Base-by-base conservation (phyloP, 2,113 vertebrate genomes). In the Calyptomena viridis region DNA sequence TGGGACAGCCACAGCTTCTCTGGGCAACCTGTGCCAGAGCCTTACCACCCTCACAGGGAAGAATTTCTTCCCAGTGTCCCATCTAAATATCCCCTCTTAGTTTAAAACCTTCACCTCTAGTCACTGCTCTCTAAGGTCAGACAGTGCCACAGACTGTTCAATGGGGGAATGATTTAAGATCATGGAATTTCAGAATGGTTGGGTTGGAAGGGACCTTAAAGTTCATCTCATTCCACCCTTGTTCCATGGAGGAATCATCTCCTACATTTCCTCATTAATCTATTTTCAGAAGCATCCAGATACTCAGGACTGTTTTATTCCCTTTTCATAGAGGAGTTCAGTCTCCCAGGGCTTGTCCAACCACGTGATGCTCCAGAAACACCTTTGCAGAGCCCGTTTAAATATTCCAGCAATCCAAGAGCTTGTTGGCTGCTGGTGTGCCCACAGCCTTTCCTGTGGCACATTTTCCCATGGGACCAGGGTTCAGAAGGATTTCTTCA, bases 281-380 rank as follows among this genome's bases (percentile, higher is more conserved):
- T 84, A 9, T 84, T 84, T 84, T 50, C 79, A 84, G 33, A 49
- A 28, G 40, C 72, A 84, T 63, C 72, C 72, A 63, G 79, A 71
- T 50, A 56, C 49, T 89, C 59, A 16, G 76, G 67, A 25, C 82
- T 73, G 5, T 56, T n/a, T 11, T 9, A 1, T 33, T 27, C 24
- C 14, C 40, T 77, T 64, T 72, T 24, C 1, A 0, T 27, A 59
- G 31, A 46, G 71, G 62, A 89, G 49, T 52, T 80, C 17, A 19
- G 74, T 30, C 39, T 92, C 22, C 37, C 20, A 8, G 87, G 81
- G 46, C 44, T 59, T 46, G 12, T 50, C 30, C 27, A 33, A 28
- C 60, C 1, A 2, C 0, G 0, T 28, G 73, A 40, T 0, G 0
- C 4, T 7, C 24, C 31, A 27, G 50, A 35, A 50, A 9, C 25